Evolutionary conservation across 2,797 vertebrate genomes (phyloP), one percentile per base, ranked within the genome.

Genomic region (Diplodus puntazzo): DNA sequence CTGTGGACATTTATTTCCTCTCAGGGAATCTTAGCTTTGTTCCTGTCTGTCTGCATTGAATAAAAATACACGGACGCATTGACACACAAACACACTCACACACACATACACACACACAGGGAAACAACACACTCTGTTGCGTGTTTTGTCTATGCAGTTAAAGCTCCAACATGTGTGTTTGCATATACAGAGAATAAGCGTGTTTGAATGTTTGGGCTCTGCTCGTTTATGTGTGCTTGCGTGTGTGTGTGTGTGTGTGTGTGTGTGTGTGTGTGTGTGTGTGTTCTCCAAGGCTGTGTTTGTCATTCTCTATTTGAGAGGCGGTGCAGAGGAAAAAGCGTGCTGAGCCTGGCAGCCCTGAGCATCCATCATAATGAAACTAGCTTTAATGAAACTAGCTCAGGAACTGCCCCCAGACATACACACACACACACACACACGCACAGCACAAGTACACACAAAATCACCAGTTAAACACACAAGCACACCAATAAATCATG

Each of bases 341-440:
- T 62, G 71, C 78, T 80, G 71, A 89, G 85, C 69, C 88, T 82
- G 76, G 81, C 77, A 88, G 85, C 89, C 78, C 75, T 80, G 75
- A 86, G 87, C 91, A 93, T 94, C 85, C 82, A 89, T 93, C 89
- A 91, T 88, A 92, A 91, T 94, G 89, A 93, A 94, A 90, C 89
- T 74, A 92, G 82, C 81, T 88, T 86, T 89, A 94, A 92, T 91
- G 85, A 93, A 93, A 94, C 77, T 87, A 85, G 85, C 86, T 73
- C 71, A 81, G 77, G 48, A 83, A 73, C 65, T 87, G 88, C 83
- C 85, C 45, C 67, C 48, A 84, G 74, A 75, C 66, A 80, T 2
- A 50, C 20, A 48, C 53, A 72, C 46, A 66, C 30, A 74, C 62
- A 73, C 17, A 45, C 16, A 39, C 30, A 74, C 62, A 73, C 14